Evolutionary conservation across 2,888 invertebrate species (phyloP).

Genomic region (Pristionchus arcanus): DNA sequence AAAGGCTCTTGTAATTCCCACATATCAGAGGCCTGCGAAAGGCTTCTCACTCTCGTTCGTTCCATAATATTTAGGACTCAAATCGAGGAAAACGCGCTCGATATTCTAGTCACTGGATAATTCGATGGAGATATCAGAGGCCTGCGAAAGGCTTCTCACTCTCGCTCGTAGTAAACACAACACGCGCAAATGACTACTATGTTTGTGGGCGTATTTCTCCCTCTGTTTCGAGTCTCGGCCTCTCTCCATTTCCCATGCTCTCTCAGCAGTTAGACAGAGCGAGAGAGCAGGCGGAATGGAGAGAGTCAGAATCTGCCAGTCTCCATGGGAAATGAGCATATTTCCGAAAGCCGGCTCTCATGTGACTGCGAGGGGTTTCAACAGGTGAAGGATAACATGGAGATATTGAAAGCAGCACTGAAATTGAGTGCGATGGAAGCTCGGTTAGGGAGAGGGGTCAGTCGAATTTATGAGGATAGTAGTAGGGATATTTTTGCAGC

Average conservation of each 20-base stretch:
- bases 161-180: conserved; percentile 9
- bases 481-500: background rate
- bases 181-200: conserved; percentile 8
- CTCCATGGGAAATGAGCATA: conserved; percentile 14
- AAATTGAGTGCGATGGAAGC: background rate
- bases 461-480: background rate
- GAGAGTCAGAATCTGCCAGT: background rate
- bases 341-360: conserved; percentile 9
- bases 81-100: too few relatives aligned
- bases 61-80: too few relatives aligned
- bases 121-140: conserved; percentile 14
- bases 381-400: background rate
- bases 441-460: background rate
- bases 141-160: background rate
- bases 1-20: background rate
- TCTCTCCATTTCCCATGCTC: background rate
- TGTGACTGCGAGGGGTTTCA: conserved; percentile 4
- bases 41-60: background rate
- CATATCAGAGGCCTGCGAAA: background rate
- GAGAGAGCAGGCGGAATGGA: background rate
- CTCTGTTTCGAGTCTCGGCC: background rate
- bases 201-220: background rate
- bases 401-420: background rate
- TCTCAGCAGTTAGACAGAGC: background rate
- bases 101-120: too few relatives aligned